A percentile compares a stretch with the other conserved stretches of the same genome.
Conservation (phyloP, 2,113 vertebrate species). For the Gila orcuttii region DNA sequence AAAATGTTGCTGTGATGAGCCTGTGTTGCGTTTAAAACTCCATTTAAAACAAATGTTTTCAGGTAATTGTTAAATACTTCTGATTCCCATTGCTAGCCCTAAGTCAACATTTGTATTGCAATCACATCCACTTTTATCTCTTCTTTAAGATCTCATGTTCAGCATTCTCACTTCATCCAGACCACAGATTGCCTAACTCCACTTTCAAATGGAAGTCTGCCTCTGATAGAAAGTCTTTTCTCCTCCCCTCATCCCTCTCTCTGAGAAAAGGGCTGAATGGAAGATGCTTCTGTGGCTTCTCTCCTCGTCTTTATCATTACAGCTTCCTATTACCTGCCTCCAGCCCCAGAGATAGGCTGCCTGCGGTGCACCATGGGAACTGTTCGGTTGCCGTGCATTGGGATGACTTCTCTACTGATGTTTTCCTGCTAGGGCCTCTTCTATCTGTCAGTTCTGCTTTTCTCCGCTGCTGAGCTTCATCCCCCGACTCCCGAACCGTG, state of each 20-base stretch:
- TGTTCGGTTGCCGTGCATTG: conserved; percentile 75
- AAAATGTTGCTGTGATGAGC: too few species aligned
- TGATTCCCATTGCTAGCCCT: background rate
- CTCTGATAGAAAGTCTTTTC: conserved; percentile 35
- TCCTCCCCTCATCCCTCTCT: conserved; percentile 22
- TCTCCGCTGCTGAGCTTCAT: conserved; percentile 61
- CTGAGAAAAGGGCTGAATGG: conserved; percentile 59
- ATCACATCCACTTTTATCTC: background rate
- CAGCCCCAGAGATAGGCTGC: conserved; percentile 78
- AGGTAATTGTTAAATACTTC: background rate
- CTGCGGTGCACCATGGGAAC: conserved; percentile 72
- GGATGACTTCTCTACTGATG: conserved; percentile 79
- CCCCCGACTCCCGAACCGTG: conserved; percentile 8
- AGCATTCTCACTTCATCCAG: conserved; percentile 38
- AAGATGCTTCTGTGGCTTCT: conserved; percentile 68
- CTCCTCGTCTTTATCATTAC: conserved; percentile 74
- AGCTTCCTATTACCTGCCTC: conserved; percentile 79
- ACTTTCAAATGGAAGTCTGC: conserved; percentile 41
- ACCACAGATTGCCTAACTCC: conserved; percentile 37
- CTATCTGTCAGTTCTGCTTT: conserved; percentile 61
- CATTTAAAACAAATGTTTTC: background rate
- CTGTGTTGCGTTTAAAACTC: background rate
- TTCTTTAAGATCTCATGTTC: conserved; percentile 25
- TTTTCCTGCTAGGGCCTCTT: conserved; percentile 69
- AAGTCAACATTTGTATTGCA: background rate